phyloP scores from a whole-genome alignment of 2,113 vertebrate species.

The Pungitius pungitius region DNA sequence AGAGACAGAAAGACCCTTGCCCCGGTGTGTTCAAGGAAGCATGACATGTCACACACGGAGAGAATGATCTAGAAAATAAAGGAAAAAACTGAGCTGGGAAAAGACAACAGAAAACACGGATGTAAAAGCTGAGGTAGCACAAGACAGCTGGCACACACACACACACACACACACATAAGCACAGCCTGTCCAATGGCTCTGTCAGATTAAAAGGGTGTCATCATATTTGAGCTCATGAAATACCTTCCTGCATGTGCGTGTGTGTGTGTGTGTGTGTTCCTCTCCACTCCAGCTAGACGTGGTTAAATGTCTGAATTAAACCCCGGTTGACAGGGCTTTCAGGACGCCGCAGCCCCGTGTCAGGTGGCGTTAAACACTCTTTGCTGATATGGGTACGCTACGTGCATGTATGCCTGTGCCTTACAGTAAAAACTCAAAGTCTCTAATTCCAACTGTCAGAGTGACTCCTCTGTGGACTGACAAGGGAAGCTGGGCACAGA shows the following conservation, averaged over 20 bases:
- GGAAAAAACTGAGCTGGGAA: conserved; percentile 4
- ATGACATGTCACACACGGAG: conserved; percentile 24
- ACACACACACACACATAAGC: conserved; percentile 9
- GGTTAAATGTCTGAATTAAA: conserved; percentile 53
- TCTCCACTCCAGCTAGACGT: conserved; percentile 32
- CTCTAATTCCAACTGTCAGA: conserved; percentile 23
- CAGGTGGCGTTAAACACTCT: conserved; percentile 38
- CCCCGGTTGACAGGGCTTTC: conserved; percentile 39
- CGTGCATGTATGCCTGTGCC: background rate
- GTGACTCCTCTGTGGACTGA: background rate
- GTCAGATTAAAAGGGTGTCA: conserved; percentile 49
- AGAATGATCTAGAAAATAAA: conserved; percentile 23
- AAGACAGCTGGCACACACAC: conserved; percentile 19
- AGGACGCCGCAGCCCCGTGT: conserved; percentile 36
- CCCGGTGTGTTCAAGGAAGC: background rate
- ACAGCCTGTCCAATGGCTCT: conserved; percentile 23
- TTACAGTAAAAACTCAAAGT: conserved; percentile 5
- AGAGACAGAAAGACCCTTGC: background rate
- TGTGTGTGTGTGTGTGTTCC: conserved; percentile 22
- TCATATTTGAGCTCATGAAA: conserved; percentile 38
- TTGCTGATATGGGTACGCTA: conserved; percentile 5
- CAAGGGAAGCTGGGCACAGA: background rate
- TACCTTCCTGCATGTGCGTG: background rate
- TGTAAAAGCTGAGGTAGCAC: conserved; percentile 37
- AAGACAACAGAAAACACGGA: background rate